phyloP scores from a whole-genome alignment of 2,888 invertebrate genomes.

The Lasiommata megera region DNA sequence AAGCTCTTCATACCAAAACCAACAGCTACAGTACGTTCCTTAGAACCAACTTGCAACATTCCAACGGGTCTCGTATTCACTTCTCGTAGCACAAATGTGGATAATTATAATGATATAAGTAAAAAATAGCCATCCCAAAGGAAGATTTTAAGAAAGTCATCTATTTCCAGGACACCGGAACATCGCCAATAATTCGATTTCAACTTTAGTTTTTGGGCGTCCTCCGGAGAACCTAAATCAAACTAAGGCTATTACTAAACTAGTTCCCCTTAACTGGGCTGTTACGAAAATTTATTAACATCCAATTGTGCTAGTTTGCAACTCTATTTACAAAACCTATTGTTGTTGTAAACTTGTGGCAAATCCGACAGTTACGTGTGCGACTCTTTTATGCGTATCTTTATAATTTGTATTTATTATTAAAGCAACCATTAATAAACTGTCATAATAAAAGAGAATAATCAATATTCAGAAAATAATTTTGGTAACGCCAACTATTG shows the following conservation, averaged over 20 bases:
- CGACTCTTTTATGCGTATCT: not conserved
- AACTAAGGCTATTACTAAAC: constrained; percentile 31
- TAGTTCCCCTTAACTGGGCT: constrained; percentile 27
- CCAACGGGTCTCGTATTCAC: too few species aligned
- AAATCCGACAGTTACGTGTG: not conserved
- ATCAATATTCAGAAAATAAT: too few species aligned
- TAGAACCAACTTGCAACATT: too few species aligned
- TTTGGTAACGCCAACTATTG: too few species aligned
- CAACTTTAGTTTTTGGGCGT: constrained; percentile 29
- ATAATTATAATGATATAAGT: constrained; percentile 4
- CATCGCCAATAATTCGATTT: constrained; percentile 33
- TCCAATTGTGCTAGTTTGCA: constrained; percentile 25
- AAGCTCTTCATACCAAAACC: too few species aligned
- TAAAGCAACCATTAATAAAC: too few species aligned
- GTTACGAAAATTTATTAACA: constrained; percentile 31
- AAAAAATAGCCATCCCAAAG: constrained; percentile 11
- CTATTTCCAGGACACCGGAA: constrained; percentile 9
- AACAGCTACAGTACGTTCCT: too few species aligned
- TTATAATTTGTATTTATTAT: not conserved
- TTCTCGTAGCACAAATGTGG: not conserved
- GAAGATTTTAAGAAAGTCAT: constrained; percentile 24
- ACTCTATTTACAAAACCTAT: constrained; percentile 30
- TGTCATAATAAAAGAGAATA: too few species aligned
- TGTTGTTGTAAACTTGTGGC: constrained; percentile 21
- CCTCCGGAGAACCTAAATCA: constrained; percentile 27